These are phyloP conservation scores for Scyliorhinus canicula DNA, from an alignment of 2,797 vertebrate species.

Conservation along the genomic window DNA sequence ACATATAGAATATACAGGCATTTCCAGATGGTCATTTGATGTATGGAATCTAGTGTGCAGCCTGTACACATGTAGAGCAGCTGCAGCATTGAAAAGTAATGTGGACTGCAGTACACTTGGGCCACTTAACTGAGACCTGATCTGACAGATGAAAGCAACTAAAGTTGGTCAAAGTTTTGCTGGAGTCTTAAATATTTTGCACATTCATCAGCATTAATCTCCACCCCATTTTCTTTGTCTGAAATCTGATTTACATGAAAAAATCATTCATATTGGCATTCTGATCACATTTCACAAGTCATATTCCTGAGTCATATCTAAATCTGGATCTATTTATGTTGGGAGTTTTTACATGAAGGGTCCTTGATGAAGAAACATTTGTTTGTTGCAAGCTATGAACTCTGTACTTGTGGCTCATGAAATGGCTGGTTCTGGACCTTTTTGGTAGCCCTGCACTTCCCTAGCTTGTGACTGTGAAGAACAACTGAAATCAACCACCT, in stretches of 20 bases:
- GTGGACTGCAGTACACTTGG: neutral
- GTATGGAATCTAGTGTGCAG: neutral
- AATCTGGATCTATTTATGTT: neutral
- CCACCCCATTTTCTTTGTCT: neutral
- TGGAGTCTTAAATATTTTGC: neutral
- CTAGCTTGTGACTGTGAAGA: neutral
- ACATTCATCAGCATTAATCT: neutral
- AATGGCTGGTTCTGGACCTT: neutral
- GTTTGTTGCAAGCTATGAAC: neutral
- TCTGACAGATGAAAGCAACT: neutral
- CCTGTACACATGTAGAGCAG: neutral
- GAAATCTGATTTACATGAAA: neutral
- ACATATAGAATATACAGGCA: neutral
- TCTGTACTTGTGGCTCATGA: neutral
- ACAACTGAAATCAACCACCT: neutral
- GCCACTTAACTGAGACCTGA: neutral
- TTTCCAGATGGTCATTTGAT: conserved; percentile 6
- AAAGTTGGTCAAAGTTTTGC: neutral
- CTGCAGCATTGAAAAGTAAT: neutral
- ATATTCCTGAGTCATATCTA: neutral
- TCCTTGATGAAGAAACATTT: neutral
- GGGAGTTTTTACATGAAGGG: neutral
- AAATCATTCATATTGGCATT: neutral
- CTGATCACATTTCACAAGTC: neutral
- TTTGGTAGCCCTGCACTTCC: neutral